A percentile compares a stretch with the other conserved stretches of the same genome.
Evolutionary conservation across 1,140 invertebrate species (phyloP).

Genomic region (Galleria mellonella): DNA sequence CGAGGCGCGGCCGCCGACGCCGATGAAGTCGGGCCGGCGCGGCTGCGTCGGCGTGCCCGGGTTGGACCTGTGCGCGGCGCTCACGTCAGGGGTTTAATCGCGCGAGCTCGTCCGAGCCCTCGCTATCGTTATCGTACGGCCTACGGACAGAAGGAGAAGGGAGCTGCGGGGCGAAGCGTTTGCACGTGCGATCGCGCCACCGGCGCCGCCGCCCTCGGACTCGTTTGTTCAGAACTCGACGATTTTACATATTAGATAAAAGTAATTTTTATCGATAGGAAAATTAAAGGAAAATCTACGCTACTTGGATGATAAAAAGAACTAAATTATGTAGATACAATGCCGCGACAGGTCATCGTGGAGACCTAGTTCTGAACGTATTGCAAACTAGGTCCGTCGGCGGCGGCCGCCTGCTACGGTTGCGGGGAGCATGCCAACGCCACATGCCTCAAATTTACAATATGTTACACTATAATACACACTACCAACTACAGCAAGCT

Average conservation of each 20-base stretch:
- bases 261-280: neutral
- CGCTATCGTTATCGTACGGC: constrained; percentile 69
- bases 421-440: constrained; percentile 66
- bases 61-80: constrained; percentile 83
- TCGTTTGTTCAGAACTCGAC: constrained; percentile 36
- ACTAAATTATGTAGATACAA: too few relatives aligned
- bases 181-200: constrained; percentile 40
- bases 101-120: constrained; percentile 67
- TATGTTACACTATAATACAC: constrained; percentile 42
- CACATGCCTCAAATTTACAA: constrained; percentile 41
- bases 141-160: constrained; percentile 72
- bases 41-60: constrained; percentile 91
- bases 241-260: neutral
- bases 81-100: constrained; percentile 70
- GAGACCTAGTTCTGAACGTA: constrained; percentile 41
- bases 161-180: constrained; percentile 67
- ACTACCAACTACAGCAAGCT: constrained; percentile 43
- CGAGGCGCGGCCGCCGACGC: constrained; percentile 73
- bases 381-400: constrained; percentile 26
- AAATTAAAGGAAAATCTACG: neutral
- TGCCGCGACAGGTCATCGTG: neutral
- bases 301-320: neutral
- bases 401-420: constrained; percentile 24
- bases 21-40: constrained; percentile 89
- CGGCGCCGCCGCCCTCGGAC: constrained; percentile 39